Evolutionary conservation across 2,797 vertebrate species (phyloP).

Genomic region (Oceanodroma leucorhoa): DNA sequence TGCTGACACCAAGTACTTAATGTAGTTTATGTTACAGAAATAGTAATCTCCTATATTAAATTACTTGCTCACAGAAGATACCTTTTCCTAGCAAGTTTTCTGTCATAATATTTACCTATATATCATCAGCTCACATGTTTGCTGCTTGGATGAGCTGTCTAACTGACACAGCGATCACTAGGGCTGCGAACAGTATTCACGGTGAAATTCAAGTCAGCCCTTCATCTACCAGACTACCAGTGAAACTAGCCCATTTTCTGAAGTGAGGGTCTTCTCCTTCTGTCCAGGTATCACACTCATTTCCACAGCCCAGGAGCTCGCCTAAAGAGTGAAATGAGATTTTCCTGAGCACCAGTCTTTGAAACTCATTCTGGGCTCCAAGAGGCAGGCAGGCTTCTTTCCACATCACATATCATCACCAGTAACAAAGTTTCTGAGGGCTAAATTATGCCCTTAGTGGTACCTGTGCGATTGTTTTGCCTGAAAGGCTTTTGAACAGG

Average conservation of each 20-base stretch:
- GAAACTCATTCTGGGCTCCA: neutral
- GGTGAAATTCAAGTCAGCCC: neutral
- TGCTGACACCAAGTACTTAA: conserved; percentile 34
- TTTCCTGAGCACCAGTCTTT: neutral
- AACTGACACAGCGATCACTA: neutral
- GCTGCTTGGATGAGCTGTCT: neutral
- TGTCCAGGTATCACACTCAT: neutral
- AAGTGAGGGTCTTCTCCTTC: neutral
- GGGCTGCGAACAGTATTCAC: neutral
- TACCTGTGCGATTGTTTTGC: conserved; percentile 5
- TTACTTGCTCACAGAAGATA: neutral
- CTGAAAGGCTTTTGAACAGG: conserved; percentile 33
- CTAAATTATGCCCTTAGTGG: conserved; percentile 2
- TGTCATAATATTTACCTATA: conserved; percentile 35
- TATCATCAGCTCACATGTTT: neutral
- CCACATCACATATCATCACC: neutral
- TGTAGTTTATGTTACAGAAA: conserved; percentile 25
- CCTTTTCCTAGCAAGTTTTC: neutral
- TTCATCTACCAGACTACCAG: neutral
- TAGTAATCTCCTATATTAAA: conserved; percentile 28
- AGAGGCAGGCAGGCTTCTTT: neutral
- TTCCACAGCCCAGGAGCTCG: neutral
- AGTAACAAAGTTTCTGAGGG: neutral
- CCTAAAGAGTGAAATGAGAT: neutral
- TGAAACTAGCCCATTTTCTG: neutral